Base-by-base conservation (phyloP, 1,140 invertebrate genomes). In the Hypothenemus hampei region DNA sequence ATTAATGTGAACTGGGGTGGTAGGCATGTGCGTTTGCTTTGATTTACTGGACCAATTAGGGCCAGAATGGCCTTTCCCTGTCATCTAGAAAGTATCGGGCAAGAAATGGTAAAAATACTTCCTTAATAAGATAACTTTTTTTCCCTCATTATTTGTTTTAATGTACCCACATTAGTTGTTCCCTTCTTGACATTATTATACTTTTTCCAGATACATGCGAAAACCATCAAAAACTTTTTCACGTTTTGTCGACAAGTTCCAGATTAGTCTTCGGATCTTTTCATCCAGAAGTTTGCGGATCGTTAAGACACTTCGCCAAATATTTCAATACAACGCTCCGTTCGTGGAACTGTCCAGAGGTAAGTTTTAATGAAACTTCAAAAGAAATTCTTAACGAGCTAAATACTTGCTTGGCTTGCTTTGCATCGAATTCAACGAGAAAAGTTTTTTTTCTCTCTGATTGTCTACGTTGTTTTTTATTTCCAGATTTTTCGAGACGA, bases 291-390 rank as follows among this genome's bases (percentile, higher is more conserved):
- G 29, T 65, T 21, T 70, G 69, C 46, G 43, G 59, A 7, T 47
- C 61, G 4, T 61, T 61, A 22, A 56, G 61, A 36, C 63, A 65
- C 33, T 55, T 69, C 3, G 44, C 61, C n/a, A 50, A 52, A 33
- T 68, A 63, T 49, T 63, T 66, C 23, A 70, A 70, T 47, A 53
- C 51, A 4, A 60, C 62, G 8, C 48, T 70, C 3, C 50, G 59
- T 11, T 60, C 62, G 1, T 70, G 69, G 69, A 69, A 69, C 43
- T 70, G 69, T 54, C 69, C 69, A 16, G 54, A 60, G 54, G 69
- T 70, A 62, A 64, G 58, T 58, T 37, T 39, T 24, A 23, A 11
- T 48, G 16, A 36, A 15, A 11, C 19, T 21, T n/a, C 18, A 16
- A 19, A 44, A 8, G 10, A 24, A 3, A 31, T 31, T 8, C 26